phyloP scores from a whole-genome alignment of 2,888 invertebrate species.

The Pristionchus arcanus region DNA sequence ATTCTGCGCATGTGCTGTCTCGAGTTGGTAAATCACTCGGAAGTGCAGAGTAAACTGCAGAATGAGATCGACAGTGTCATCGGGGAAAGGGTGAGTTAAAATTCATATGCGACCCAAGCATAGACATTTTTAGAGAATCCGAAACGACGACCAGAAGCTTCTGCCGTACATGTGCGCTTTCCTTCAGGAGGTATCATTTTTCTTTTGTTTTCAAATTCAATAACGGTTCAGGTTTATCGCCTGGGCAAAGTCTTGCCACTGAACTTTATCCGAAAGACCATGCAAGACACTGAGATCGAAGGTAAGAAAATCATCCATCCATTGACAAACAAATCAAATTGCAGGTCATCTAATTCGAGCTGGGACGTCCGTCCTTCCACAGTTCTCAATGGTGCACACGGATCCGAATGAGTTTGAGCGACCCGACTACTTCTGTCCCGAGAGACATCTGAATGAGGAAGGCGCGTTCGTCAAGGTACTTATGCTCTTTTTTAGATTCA shows the following conservation, averaged over 20 bases:
- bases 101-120: not conserved
- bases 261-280: not conserved
- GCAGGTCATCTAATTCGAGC: not conserved
- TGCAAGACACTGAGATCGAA: constrained; percentile 34
- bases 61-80: constrained; percentile 2
- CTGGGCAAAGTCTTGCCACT: not conserved
- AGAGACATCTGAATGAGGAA: constrained; percentile 36
- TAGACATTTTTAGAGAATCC: not conserved
- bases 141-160: constrained; percentile 25
- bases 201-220: not conserved
- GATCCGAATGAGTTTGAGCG: constrained; percentile 39
- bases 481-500: not conserved
- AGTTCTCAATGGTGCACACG: constrained; percentile 26
- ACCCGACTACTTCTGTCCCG: constrained; percentile 49
- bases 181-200: not conserved
- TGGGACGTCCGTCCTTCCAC: constrained; percentile 17
- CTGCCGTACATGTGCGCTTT: constrained; percentile 32
- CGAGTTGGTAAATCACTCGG: constrained; percentile 23
- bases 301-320: not conserved
- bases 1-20: constrained; percentile 39
- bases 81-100: not conserved
- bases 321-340: not conserved
- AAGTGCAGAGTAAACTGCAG: constrained; percentile 16
- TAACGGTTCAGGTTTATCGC: not conserved
- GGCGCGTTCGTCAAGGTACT: not conserved